A percentile compares a stretch with the other conserved stretches of the same genome.
Conservation (phyloP, 2,797 vertebrate genomes). For the Eidolon dupreanum region DNA sequence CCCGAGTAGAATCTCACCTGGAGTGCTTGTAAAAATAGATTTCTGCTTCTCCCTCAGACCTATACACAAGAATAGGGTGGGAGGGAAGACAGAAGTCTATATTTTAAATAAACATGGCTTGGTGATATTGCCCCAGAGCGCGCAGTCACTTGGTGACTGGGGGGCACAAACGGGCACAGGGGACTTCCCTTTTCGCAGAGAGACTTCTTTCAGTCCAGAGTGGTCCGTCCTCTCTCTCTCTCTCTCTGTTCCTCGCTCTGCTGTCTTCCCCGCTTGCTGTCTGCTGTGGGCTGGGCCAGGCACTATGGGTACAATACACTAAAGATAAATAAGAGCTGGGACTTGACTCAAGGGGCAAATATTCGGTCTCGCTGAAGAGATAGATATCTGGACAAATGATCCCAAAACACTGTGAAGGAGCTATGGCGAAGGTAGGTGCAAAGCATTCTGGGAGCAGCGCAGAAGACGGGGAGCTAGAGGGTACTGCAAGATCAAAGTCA, state of each 20-base stretch:
- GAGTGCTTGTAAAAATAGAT: not conserved
- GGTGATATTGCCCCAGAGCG: not conserved
- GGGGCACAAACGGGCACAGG: accelerated
- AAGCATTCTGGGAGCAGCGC: not conserved
- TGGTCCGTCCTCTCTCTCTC: not conserved
- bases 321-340: not conserved
- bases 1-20: not conserved
- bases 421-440: not conserved
- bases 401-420: not conserved
- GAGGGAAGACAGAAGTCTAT: not conserved
- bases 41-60: not conserved
- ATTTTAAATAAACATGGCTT: not conserved
- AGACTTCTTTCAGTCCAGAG: not conserved
- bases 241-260: not conserved
- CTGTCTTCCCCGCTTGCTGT: not conserved
- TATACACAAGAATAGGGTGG: not conserved
- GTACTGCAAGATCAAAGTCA: not conserved
- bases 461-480: not conserved
- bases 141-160: accelerated
- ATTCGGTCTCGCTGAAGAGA: not conserved
- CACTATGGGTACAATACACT: not conserved
- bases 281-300: not conserved
- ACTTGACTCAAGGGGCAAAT: not conserved
- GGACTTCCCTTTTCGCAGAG: not conserved
- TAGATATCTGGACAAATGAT: not conserved